Evolutionary conservation across 1,140 invertebrate species (phyloP).

Genomic region (Pseudomyrmex pallidus): DNA sequence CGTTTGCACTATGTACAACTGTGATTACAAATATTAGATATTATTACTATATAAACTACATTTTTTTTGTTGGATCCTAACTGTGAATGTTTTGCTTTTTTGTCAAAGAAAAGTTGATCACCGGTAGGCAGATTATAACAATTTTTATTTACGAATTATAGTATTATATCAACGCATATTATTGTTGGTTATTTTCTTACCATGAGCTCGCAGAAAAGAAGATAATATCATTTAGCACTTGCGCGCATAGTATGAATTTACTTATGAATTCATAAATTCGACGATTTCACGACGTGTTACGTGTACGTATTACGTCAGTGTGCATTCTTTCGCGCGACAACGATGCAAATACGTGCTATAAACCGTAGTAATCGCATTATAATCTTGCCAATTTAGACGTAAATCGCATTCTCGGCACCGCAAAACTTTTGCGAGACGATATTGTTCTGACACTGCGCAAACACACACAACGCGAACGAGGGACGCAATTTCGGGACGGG

Average conservation of each 20-base stretch:
- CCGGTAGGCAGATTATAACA: too few species aligned
- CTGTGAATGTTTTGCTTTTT: too few species aligned
- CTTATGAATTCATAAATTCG: conserved; percentile 31
- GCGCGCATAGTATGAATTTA: not conserved
- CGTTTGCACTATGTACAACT: conserved; percentile 7
- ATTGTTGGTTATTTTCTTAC: not conserved
- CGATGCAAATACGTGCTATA: conserved; percentile 50
- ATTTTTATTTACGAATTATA: too few species aligned
- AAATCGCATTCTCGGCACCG: conserved; percentile 73
- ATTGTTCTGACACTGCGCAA: conserved; percentile 78
- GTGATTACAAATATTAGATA: not conserved
- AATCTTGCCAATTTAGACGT: conserved; percentile 74
- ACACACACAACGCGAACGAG: conserved; percentile 71
- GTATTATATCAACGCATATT: too few species aligned
- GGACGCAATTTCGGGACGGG: conserved; percentile 78
- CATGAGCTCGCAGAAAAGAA: not conserved
- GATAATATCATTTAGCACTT: not conserved
- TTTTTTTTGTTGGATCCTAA: too few species aligned
- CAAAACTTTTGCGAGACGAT: conserved; percentile 69
- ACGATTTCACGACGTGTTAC: conserved; percentile 50
- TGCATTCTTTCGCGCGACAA: not conserved
- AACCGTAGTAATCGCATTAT: conserved; percentile 65
- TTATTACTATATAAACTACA: conserved; percentile 23
- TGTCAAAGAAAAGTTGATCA: too few species aligned
- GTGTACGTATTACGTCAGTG: conserved; percentile 40